These are phyloP conservation scores for Bufotes viridis DNA, from an alignment of 2,797 vertebrate genomes.

Conservation along the genomic window DNA sequence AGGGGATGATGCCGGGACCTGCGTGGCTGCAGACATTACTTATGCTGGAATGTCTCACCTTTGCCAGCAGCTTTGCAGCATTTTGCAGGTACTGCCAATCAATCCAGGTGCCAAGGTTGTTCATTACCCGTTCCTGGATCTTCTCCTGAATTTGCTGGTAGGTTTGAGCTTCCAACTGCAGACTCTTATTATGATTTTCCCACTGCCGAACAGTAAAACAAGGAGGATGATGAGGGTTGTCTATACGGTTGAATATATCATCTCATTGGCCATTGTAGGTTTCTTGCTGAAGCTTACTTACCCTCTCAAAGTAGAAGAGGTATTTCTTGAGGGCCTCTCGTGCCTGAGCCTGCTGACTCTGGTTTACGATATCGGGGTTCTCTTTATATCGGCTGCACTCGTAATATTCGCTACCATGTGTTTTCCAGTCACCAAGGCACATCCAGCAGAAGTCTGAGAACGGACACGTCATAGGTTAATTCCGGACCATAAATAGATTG, in stretches of 20 bases:
- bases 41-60: constrained; percentile 75
- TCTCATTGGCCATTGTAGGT: too few species aligned
- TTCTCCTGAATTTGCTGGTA: constrained; percentile 99
- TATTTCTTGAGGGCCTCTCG: constrained; percentile 99
- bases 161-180: constrained; percentile 97
- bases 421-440: constrained; percentile 99
- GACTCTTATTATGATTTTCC: constrained; percentile 99
- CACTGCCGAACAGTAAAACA: constrained; percentile 76
- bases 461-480: constrained; percentile 13
- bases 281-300: constrained; percentile 66
- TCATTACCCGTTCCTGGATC: constrained; percentile 99
- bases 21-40: neutral
- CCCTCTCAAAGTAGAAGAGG: constrained; percentile 99
- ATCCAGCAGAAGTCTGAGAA: constrained; percentile 98
- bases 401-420: constrained; percentile 98
- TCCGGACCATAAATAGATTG: too few species aligned
- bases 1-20: neutral
- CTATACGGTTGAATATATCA: neutral
- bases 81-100: constrained; percentile 99
- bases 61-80: constrained; percentile 96
- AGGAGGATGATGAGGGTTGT: neutral
- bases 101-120: constrained; percentile 98
- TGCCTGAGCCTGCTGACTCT: constrained; percentile 99
- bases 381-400: constrained; percentile 99
- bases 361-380: constrained; percentile 99